A percentile compares a stretch with the other conserved stretches of the same genome.
Evolutionary conservation across 2,797 vertebrate genomes (phyloP).

Genomic region (Acridotheres tristis): DNA sequence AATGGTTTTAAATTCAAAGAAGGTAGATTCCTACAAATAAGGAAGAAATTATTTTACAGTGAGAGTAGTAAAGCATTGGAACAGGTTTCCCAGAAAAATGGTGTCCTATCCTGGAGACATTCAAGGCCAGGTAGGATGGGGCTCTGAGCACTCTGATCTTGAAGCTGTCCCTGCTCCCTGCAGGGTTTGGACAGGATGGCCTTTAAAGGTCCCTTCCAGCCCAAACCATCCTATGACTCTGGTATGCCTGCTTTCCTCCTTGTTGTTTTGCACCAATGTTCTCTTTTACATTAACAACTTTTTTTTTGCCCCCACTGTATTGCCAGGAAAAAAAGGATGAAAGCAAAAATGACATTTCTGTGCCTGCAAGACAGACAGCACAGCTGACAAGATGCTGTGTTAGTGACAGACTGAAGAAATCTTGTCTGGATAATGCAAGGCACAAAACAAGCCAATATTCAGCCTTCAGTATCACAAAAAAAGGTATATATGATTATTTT

Average conservation of each 20-base stretch:
- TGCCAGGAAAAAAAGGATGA: background rate
- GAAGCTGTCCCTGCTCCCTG: background rate
- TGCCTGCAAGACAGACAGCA: background rate
- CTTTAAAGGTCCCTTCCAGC: background rate
- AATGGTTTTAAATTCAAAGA: background rate
- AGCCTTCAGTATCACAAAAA: background rate
- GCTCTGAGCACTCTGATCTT: background rate
- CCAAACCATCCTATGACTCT: background rate
- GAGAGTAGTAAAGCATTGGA: background rate
- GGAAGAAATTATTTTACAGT: background rate
- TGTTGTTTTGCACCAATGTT: background rate
- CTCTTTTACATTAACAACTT: background rate
- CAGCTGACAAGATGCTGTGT: background rate
- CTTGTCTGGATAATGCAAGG: background rate
- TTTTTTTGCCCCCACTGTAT: background rate
- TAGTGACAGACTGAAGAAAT: slow-evolving; percentile 32
- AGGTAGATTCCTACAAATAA: background rate
- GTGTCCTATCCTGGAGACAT: background rate
- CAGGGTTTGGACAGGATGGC: background rate
- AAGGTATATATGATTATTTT: background rate
- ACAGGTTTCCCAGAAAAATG: background rate
- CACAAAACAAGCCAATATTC: background rate
- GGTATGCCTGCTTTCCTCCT: background rate
- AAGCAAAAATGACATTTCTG: background rate
- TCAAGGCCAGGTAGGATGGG: background rate